Conservation (phyloP, 2,888 invertebrate genomes). For the Nomada fabriciana region DNA sequence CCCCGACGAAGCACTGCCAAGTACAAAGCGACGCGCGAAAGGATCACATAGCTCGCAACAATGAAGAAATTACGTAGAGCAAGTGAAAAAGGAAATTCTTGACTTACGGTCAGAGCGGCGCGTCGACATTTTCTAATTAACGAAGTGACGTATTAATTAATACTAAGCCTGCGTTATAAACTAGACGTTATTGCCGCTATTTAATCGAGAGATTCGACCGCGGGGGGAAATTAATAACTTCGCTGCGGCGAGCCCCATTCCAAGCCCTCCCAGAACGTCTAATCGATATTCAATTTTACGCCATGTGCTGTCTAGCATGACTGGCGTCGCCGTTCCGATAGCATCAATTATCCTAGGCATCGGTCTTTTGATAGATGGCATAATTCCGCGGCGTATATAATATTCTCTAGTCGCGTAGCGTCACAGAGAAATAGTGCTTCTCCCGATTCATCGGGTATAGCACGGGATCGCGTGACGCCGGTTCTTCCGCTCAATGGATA, state of each 20-base stretch:
- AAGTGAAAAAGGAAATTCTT: neutral
- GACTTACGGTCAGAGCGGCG: neutral
- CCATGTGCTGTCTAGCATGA: constrained; percentile 75
- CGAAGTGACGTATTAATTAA: constrained; percentile 46
- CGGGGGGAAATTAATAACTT: constrained; percentile 70
- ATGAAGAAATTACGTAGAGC: neutral
- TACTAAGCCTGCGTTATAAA: constrained; percentile 46
- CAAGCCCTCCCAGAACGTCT: constrained; percentile 65
- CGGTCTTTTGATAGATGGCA: constrained; percentile 75
- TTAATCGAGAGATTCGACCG: constrained; percentile 69
- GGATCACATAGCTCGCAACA: neutral
- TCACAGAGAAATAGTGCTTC: constrained; percentile 61
- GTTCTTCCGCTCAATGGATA: constrained; percentile 52
- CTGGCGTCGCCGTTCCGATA: constrained; percentile 73
- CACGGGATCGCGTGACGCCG: constrained; percentile 29
- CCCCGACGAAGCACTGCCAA: neutral
- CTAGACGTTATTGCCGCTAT: constrained; percentile 60
- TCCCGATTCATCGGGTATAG: constrained; percentile 55
- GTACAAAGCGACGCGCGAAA: neutral
- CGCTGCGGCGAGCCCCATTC: constrained; percentile 60
- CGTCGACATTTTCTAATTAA: constrained; percentile 33
- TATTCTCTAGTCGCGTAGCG: constrained; percentile 66
- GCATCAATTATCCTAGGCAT: constrained; percentile 75
- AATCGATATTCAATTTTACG: constrained; percentile 76
- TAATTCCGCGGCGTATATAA: constrained; percentile 72